These are phyloP conservation scores for Crocallis elinguaria DNA, from an alignment of 2,888 invertebrate species.

Conservation along the genomic window DNA sequence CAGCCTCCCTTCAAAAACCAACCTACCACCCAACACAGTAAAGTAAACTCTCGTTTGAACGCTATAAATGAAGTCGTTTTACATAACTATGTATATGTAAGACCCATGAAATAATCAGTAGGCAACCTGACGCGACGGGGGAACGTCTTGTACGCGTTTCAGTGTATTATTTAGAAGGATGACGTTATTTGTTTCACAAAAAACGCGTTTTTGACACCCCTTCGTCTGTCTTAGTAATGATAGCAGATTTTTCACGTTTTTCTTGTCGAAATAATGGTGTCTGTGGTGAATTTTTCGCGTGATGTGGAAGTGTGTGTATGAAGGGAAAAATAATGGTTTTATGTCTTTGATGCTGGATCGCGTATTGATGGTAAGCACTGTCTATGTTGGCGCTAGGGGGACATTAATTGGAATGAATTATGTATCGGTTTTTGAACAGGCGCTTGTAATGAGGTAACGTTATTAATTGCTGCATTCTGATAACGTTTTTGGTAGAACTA, in stretches of 20 bases:
- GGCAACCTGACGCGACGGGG: conserved; percentile 43
- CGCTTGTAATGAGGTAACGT: conserved; percentile 12
- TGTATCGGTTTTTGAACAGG: neutral
- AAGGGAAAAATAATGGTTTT: conserved; percentile 29
- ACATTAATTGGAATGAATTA: conserved; percentile 21
- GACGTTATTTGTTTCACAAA: conserved; percentile 29
- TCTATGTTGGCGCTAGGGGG: neutral
- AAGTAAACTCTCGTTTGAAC: conserved; percentile 37
- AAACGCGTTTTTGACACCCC: conserved; percentile 18
- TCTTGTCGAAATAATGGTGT: conserved; percentile 8
- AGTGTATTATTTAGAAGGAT: conserved; percentile 27
- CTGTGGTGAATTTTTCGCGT: conserved; percentile 18
- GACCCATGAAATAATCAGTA: conserved; percentile 79
- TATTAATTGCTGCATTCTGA: neutral
- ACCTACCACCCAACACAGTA: conserved; percentile 13
- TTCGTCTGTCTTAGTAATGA: neutral
- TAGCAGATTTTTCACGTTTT: neutral
- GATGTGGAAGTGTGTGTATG: conserved; percentile 22
- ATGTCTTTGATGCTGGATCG: conserved; percentile 24
- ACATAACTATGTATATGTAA: conserved; percentile 61
- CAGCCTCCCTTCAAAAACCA: conserved; percentile 33
- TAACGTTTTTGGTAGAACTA: neutral
- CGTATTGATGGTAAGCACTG: conserved; percentile 40
- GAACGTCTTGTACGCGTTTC: conserved; percentile 26
- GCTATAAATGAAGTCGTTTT: conserved; percentile 58